Evolutionary conservation across 2,113 vertebrate species (phyloP), one percentile per base, ranked within the genome.

Genomic region (Tragelaphus imberbis): DNA sequence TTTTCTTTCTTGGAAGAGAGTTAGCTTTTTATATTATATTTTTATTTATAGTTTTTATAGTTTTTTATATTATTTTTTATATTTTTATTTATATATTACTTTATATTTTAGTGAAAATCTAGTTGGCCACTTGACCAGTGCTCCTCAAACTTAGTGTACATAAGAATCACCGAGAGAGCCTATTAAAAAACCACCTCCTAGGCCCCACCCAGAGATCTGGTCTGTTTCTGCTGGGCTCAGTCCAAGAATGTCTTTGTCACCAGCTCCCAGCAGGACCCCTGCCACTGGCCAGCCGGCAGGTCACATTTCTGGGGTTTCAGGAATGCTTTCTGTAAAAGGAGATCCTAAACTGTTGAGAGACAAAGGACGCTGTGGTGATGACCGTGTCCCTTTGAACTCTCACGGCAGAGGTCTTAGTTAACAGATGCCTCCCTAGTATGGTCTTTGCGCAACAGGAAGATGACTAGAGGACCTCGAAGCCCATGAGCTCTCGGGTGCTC

Each of bases 101-200:
- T 94, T 95, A 53, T 7, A 63, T 65, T 94, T 92, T 94, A 80
- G 36, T 95, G 93, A 33, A 88, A 94, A 91, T 55, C 6, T 21
- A 90, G 47, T 53, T 63, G 27, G 61, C 30, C 13, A 28, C 53
- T 95, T 81, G 47, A 44, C 9, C 5, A 75, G 14, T 84, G 77
- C 49, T 51, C 84, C 84, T 93, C 27, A 33, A 55, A 44, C 51
- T 79, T 21, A 75, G 2, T 0, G 1, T 44, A 7, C 13, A 0
- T 44, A n/a, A 40, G 53, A 61, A n/a, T 91, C 77, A 44, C 36
- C 5, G 13, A 23, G 27, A 19, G 12, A 68, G 56, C 36, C 51
- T 59, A 8, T 27, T 59, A 8, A 85, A 79, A 56, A 68, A 33
- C 40, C 12, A 7, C 17, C 28, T 87, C 56, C 79, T 44, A 11